Conservation (phyloP, 2,113 vertebrate genomes). For the Cercocebus atys region DNA sequence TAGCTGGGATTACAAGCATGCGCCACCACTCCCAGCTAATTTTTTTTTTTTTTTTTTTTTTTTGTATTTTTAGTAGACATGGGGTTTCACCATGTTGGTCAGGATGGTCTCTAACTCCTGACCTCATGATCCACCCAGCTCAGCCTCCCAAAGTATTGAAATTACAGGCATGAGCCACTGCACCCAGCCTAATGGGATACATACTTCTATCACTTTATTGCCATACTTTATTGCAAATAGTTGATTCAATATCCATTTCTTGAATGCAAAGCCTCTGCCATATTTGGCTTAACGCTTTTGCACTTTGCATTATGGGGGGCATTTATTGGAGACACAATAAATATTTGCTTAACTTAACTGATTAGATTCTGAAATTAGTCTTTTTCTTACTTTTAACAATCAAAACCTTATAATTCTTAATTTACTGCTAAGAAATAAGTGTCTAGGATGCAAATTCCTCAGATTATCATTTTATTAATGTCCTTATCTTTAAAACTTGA, state of each 20-base stretch:
- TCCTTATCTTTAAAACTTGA: neutral
- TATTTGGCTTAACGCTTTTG: neutral
- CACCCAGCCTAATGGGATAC: neutral
- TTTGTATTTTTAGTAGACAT: no score
- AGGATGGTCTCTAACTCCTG: no score
- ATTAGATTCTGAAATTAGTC: neutral
- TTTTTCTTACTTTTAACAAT: neutral
- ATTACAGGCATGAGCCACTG: no score
- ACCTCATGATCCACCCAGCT: no score
- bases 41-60: no score
- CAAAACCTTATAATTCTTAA: neutral
- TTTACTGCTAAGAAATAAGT: neutral
- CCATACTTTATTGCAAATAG: neutral
- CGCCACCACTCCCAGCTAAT: no score
- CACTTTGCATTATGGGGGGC: neutral
- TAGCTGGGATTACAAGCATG: no score
- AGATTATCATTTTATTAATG: neutral
- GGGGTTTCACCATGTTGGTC: no score
- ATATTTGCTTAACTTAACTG: neutral
- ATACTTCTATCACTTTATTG: neutral
- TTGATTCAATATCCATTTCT: neutral
- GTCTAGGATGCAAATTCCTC: neutral
- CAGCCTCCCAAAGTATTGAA: no score
- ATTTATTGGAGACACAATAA: neutral
- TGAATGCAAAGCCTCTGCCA: neutral